Percentiles rank a stretch among this genome's conserved stretches.
Conservation (phyloP, 2,797 vertebrate species). For the Epinephelus malabaricus region DNA sequence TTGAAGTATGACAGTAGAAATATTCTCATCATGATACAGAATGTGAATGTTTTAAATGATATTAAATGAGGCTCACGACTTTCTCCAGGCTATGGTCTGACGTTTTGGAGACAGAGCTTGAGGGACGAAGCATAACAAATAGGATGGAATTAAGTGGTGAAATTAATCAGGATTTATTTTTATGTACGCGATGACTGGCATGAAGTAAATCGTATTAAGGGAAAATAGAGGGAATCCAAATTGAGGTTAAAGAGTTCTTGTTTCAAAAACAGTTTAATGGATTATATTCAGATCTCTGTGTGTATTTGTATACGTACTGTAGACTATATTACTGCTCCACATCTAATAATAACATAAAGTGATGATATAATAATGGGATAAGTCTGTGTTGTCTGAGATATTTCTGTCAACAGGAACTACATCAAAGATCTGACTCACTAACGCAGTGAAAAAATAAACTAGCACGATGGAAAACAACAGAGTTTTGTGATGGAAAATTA, state of each 20-base stretch:
- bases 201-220: slow-evolving; percentile 76
- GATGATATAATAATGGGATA: not conserved
- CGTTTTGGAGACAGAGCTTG: slow-evolving; percentile 64
- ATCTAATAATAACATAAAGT: slow-evolving; percentile 29
- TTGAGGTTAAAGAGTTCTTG: slow-evolving; percentile 67
- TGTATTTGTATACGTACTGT: slow-evolving; percentile 28
- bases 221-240: slow-evolving; percentile 71
- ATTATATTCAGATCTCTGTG: slow-evolving; percentile 54
- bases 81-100: slow-evolving; percentile 54
- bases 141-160: slow-evolving; percentile 73
- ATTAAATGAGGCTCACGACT: slow-evolving; percentile 38
- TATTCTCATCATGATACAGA: slow-evolving; percentile 18
- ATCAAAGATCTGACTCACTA: slow-evolving; percentile 14
- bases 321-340: slow-evolving; percentile 23
- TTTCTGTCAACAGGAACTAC: slow-evolving; percentile 19
- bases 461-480: not conserved
- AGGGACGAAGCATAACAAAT: slow-evolving; percentile 73
- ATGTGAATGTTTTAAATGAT: slow-evolving; percentile 47
- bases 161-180: slow-evolving; percentile 82
- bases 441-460: slow-evolving; percentile 10
- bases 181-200: slow-evolving; percentile 69
- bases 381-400: not conserved
- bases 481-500: slow-evolving; percentile 31
- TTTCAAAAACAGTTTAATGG: slow-evolving; percentile 63
- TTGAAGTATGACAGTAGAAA: not conserved